A percentile compares a stretch with the other conserved stretches of the same genome.
Evolutionary conservation across 1,140 invertebrate species (phyloP).

Genomic region (Meteorus sp.): DNA sequence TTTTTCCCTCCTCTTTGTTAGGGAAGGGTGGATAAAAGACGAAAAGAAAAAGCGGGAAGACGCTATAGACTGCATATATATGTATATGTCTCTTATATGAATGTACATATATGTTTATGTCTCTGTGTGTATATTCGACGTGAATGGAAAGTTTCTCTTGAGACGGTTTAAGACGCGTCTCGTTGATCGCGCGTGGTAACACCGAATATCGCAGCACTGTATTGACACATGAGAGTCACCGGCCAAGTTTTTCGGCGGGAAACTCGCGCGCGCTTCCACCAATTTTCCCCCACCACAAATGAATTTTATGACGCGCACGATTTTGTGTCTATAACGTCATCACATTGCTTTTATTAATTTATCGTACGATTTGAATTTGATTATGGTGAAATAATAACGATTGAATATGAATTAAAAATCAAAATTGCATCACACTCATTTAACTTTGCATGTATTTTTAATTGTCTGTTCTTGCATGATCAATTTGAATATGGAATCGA

Average conservation of each 20-base stretch:
- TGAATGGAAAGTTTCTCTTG: conserved; percentile 3
- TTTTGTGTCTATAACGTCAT: too few species aligned
- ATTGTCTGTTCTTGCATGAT: too few species aligned
- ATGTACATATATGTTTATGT: background rate
- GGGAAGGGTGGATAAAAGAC: background rate
- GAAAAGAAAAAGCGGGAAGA: conserved; percentile 9
- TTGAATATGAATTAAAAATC: too few species aligned
- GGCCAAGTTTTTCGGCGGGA: conserved; percentile 8
- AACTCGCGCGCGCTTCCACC: background rate
- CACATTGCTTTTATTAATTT: too few species aligned
- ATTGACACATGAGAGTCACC: background rate
- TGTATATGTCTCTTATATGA: background rate
- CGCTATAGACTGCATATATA: background rate
- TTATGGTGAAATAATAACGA: too few species aligned
- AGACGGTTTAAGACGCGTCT: conserved; percentile 11
- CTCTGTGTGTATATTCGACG: background rate
- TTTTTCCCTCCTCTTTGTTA: too few species aligned
- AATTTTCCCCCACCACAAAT: too few species aligned
- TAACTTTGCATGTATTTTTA: too few species aligned
- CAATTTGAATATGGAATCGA: too few species aligned
- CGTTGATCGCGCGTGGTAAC: background rate
- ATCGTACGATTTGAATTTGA: too few species aligned
- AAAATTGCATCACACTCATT: too few species aligned
- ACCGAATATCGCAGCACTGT: background rate
- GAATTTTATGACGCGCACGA: too few species aligned